phyloP scores from a whole-genome alignment of 1,140 invertebrate genomes.

The Apis cerana region DNA sequence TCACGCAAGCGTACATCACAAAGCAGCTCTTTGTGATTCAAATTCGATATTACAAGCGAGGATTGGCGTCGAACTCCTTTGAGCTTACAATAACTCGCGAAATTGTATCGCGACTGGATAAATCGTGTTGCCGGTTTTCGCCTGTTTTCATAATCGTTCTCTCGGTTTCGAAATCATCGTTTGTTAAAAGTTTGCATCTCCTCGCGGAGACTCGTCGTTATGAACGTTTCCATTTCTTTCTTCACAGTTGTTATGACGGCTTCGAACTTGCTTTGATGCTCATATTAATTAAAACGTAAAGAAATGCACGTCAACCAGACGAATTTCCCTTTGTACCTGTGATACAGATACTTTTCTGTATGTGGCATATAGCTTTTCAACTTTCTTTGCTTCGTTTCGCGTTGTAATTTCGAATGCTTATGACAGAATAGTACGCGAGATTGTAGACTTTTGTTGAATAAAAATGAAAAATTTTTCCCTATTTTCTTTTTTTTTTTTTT shows the following conservation, averaged over 20 bases:
- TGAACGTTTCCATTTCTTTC: constrained; percentile 1
- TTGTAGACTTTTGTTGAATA: background rate
- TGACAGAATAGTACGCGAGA: background rate
- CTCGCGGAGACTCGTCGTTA: background rate
- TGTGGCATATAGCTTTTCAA: constrained; percentile 4
- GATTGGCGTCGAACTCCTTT: background rate
- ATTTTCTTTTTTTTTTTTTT: background rate
- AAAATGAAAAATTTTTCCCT: background rate
- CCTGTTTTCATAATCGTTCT: constrained; percentile 25
- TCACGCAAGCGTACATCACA: background rate
- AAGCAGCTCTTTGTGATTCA: background rate
- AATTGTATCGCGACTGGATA: constrained; percentile 14
- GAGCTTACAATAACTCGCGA: background rate
- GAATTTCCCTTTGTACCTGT: constrained; percentile 12
- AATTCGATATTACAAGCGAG: background rate
- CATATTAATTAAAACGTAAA: constrained; percentile 39
- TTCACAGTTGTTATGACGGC: background rate
- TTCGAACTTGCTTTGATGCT: constrained; percentile 41
- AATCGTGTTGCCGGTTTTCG: background rate
- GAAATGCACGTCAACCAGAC: constrained; percentile 11
- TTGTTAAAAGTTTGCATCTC: constrained; percentile 17
- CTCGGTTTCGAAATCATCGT: background rate
- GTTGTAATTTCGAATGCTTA: background rate
- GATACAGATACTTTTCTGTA: background rate
- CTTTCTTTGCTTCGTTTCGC: background rate